phyloP scores from a whole-genome alignment of 2,113 vertebrate species.

The Caranx melampygus region DNA sequence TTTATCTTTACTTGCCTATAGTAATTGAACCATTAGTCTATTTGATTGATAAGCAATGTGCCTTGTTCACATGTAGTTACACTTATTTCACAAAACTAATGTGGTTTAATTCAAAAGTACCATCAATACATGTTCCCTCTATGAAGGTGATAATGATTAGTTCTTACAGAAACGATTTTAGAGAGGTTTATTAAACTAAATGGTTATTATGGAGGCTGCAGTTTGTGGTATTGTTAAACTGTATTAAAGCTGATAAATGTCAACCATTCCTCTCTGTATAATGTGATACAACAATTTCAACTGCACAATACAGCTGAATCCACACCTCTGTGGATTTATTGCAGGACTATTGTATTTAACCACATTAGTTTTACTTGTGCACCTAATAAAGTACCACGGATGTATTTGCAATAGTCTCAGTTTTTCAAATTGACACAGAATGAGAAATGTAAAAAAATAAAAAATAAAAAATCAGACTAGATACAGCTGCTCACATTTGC shows the following conservation, averaged over 20 bases:
- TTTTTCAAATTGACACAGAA: neutral
- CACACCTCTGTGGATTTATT: neutral
- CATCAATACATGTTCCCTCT: neutral
- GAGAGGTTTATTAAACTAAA: too few species aligned
- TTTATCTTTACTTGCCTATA: constrained; percentile 18
- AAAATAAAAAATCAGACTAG: neutral
- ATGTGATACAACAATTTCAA: neutral
- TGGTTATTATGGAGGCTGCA: too few species aligned
- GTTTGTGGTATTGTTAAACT: neutral
- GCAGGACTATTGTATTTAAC: too few species aligned
- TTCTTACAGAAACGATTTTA: neutral
- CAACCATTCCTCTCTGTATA: neutral
- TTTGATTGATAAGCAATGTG: constrained; percentile 9
- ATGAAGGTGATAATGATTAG: neutral
- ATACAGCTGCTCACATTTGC: neutral
- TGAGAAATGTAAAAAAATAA: too few species aligned
- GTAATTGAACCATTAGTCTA: neutral
- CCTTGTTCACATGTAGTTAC: neutral
- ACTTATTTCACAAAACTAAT: neutral
- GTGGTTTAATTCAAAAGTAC: neutral
- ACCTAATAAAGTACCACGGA: neutral
- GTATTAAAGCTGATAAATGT: neutral
- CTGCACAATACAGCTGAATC: neutral
- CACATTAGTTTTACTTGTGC: neutral
- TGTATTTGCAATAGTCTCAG: neutral